Percentiles rank a stretch among this genome's conserved stretches.
phyloP scores from a whole-genome alignment of 2,797 vertebrate species.

The Phylloscopus collybita region DNA sequence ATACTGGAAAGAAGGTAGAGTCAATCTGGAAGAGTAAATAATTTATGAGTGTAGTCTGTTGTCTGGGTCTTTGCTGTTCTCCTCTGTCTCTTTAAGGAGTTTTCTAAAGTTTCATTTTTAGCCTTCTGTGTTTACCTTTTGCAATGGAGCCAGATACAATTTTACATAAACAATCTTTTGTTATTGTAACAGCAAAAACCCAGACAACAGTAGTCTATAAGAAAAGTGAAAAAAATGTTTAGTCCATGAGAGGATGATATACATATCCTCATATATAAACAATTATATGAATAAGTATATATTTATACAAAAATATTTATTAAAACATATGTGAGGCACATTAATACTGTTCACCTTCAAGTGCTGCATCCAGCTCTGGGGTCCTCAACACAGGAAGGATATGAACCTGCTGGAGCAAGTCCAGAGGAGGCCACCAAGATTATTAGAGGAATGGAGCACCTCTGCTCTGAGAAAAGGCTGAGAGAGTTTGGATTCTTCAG shows the following conservation, averaged over 20 bases:
- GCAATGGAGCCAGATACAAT: too few species aligned
- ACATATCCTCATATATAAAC: background rate
- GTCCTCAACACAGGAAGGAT: background rate
- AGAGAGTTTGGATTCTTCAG: background rate
- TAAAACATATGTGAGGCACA: background rate
- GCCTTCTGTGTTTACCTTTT: too few species aligned
- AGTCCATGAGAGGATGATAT: background rate
- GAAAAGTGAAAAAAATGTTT: background rate
- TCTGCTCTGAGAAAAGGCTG: background rate
- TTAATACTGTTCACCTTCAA: background rate
- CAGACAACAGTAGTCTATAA: background rate
- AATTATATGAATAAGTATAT: background rate
- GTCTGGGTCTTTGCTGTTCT: too few species aligned
- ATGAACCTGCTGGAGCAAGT: background rate
- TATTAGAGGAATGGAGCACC: background rate
- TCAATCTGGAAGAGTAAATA: background rate
- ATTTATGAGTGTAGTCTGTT: background rate
- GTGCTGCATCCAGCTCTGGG: background rate
- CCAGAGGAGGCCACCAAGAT: background rate
- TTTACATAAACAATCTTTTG: too few species aligned
- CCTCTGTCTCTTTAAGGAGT: too few species aligned
- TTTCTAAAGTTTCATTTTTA: too few species aligned
- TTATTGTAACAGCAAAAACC: too few species aligned
- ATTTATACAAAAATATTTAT: background rate
- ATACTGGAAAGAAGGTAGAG: background rate